Percentiles rank a stretch among this genome's conserved stretches.
Evolutionary conservation across 2,888 invertebrate genomes (phyloP).

Genomic region (Tridacna crocea): DNA sequence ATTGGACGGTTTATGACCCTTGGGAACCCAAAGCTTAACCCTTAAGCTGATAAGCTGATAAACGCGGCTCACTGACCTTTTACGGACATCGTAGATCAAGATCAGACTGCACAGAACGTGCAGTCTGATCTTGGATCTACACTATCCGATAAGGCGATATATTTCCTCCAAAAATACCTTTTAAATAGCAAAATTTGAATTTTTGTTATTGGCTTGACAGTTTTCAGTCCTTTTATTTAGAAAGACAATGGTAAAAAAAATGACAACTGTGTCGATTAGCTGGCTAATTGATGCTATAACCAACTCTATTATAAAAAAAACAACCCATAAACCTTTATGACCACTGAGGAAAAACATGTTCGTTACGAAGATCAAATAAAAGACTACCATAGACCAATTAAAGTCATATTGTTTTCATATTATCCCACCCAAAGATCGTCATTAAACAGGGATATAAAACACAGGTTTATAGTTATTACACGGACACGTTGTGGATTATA

Average conservation of each 20-base stretch:
- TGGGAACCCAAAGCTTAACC: slow-evolving; percentile 8
- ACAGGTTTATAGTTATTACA: slow-evolving; percentile 20
- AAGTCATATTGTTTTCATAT: slow-evolving; percentile 44
- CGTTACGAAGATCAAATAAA: slow-evolving; percentile 44
- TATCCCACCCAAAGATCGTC: slow-evolving; percentile 33
- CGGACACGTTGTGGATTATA: slow-evolving; percentile 21
- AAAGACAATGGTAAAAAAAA: too few relatives aligned
- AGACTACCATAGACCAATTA: slow-evolving; percentile 46
- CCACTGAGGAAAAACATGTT: slow-evolving; percentile 25
- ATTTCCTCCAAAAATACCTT: too few relatives aligned
- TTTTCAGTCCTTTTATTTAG: too few relatives aligned
- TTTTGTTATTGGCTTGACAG: too few relatives aligned
- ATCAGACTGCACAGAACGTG: too few relatives aligned
- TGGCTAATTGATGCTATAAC: slow-evolving; percentile 47
- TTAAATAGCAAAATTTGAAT: too few relatives aligned
- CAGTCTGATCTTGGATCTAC: too few relatives aligned
- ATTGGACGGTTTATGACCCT: slow-evolving; percentile 32
- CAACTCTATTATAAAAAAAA: slow-evolving; percentile 2
- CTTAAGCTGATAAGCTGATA: too few relatives aligned
- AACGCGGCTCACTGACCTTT: too few relatives aligned
- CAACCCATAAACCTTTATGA: slow-evolving; percentile 27
- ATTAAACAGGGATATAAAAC: slow-evolving; percentile 19
- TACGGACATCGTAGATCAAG: too few relatives aligned
- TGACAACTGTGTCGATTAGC: slow-evolving; percentile 39
- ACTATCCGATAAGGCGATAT: too few relatives aligned